Evolutionary conservation across 1,140 invertebrate species (phyloP), one percentile per base, ranked within the genome.

Genomic region (Diachasmimorpha longicaudata): DNA sequence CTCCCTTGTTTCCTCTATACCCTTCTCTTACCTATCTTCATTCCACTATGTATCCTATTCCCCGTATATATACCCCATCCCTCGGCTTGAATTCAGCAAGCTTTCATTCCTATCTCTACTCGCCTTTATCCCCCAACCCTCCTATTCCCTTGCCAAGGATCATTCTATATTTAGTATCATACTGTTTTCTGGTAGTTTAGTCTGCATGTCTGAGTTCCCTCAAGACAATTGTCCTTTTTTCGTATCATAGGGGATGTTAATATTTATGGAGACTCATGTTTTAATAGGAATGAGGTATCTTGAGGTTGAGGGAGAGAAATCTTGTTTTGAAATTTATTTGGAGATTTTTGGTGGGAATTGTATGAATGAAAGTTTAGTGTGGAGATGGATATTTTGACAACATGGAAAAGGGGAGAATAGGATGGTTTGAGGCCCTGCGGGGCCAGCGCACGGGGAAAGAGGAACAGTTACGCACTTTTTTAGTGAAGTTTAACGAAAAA

Each of bases 81-180:
- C 58, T 25, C 58, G 6, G 58, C 39, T 63, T 63, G 58, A 63
- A 63, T 63, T 63, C 58, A 63, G 58, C 58, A 63, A 63, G 58
- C 58, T 63, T 63, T 63, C 58, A 63, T 63, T 63, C 58, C 58
- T 63, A 63, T 63, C 58, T 63, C 58, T 55, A 55, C 48, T 63
- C 13, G 23, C 58, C 58, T 63, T 63, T 63, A 63, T 63, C 19
- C 58, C 37, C 58, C 19, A 25, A 4, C 58, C 58, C 23, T 25
- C 23, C 58, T 25, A 63, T 63, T 23, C 58, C 48, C 48, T 52
- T n/a, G 58, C 58, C 23, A 23, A 63, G 19, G 23, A 63, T 63
- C 58, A 63, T 63, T 63, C 58, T 63, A 63, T 63, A 63, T 63
- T 63, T 63, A 63, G 58, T 63, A 63, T 23, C 23, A 25, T 63